Evolutionary conservation across 53 echinoderm and acorn worm genomes (phyloP).

Genomic region (Glandiceps talaboti): DNA sequence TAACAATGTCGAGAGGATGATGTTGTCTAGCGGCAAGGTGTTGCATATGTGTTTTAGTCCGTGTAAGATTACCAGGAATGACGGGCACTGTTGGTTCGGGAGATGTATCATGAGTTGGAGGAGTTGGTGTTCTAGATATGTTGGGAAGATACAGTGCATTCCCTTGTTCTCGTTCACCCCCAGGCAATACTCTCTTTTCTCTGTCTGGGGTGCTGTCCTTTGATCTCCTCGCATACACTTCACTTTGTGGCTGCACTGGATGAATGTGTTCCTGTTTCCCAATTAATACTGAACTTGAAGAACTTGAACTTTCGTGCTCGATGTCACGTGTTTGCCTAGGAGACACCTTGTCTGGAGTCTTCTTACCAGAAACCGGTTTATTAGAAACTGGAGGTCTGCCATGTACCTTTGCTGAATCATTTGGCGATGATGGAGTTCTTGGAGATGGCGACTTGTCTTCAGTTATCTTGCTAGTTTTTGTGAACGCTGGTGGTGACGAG

Average conservation of each 20-base stretch:
- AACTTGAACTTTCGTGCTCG: neutral
- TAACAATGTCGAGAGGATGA: neutral
- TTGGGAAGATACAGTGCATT: neutral
- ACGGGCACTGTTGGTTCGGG: slow-evolving; percentile 19
- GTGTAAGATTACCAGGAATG: slow-evolving; percentile 67
- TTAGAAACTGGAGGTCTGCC: neutral
- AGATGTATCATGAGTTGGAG: neutral
- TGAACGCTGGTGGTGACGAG: neutral
- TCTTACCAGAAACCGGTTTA: neutral
- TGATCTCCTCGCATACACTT: neutral
- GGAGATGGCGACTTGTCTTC: neutral
- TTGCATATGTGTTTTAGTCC: slow-evolving; percentile 84
- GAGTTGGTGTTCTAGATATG: neutral
- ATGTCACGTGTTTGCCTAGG: neutral
- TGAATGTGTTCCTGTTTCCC: too few relatives aligned
- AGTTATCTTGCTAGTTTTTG: neutral
- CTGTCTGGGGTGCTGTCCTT: neutral
- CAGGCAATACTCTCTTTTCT: neutral
- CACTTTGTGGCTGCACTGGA: neutral
- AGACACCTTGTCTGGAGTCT: neutral
- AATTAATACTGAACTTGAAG: too few relatives aligned
- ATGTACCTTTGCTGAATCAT: neutral
- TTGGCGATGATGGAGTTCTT: neutral
- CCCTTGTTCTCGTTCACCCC: neutral
- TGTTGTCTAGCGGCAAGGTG: neutral